Conservation (phyloP, 2,113 vertebrate species). For the Tauraco erythrolophus region DNA sequence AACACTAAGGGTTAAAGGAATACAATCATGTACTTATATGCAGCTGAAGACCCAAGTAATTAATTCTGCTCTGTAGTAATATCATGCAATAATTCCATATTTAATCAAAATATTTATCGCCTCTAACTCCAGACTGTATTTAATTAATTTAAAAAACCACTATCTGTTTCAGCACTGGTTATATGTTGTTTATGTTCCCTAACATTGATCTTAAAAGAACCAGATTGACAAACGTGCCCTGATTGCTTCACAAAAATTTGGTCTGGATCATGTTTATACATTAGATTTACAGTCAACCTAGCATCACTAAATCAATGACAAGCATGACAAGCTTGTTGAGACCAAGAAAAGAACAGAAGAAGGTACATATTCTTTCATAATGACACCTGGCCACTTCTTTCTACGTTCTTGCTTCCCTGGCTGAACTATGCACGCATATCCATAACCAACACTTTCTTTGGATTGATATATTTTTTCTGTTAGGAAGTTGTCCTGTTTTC, state of each 20-base stretch:
- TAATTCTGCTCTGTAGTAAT: not conserved
- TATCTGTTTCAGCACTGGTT: not conserved
- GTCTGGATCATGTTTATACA: not conserved
- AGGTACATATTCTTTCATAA: not conserved
- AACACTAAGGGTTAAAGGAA: not conserved
- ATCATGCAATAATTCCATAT: not conserved
- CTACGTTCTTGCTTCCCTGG: not conserved
- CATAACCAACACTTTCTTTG: not conserved
- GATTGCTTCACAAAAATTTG: not conserved
- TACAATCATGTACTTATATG: not conserved
- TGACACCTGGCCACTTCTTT: not conserved
- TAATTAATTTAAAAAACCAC: not conserved
- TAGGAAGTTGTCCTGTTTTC: not conserved
- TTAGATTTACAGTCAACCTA: not conserved
- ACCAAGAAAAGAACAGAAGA: not conserved
- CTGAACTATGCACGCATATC: accelerated
- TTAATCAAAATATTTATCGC: not conserved
- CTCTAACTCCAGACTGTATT: not conserved
- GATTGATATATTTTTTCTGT: not conserved
- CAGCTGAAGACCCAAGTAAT: not conserved
- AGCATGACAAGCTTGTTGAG: not conserved
- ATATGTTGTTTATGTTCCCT: not conserved
- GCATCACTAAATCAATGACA: not conserved
- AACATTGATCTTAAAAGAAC: not conserved
- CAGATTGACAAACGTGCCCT: not conserved